A percentile compares a stretch with the other conserved stretches of the same genome.
phyloP scores from a whole-genome alignment of 2,888 invertebrate genomes.

The Eupithecia exiguata region DNA sequence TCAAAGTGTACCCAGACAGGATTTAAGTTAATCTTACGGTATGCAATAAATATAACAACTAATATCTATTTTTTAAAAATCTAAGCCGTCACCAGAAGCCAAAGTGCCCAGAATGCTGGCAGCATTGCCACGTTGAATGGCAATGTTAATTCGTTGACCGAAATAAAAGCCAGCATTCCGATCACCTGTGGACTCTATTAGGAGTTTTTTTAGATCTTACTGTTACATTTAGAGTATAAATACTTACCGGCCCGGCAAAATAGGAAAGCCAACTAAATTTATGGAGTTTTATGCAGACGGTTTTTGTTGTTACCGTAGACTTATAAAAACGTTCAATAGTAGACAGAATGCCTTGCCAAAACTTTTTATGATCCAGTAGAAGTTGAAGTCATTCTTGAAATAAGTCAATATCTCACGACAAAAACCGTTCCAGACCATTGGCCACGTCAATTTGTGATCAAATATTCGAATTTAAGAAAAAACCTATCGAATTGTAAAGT shows the following conservation, averaged over 20 bases:
- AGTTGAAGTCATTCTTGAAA: not conserved
- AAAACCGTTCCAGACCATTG: conserved; percentile 27
- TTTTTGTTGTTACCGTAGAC: not conserved
- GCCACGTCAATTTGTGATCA: conserved; percentile 28
- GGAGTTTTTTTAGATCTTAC: too few species aligned
- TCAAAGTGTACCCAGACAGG: conserved; percentile 11
- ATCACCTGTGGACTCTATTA: too few species aligned
- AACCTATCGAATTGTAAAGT: conserved; percentile 20
- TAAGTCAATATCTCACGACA: conserved; percentile 9
- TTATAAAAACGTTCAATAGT: not conserved
- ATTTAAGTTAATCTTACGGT: not conserved
- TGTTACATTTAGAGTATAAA: too few species aligned
- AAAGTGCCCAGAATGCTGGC: too few species aligned
- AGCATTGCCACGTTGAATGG: too few species aligned
- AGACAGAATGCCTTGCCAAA: not conserved
- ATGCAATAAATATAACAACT: too few species aligned
- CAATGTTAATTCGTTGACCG: too few species aligned
- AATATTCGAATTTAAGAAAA: conserved; percentile 29
- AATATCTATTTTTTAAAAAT: too few species aligned
- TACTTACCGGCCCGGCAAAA: not conserved
- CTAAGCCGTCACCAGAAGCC: too few species aligned
- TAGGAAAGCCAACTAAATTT: not conserved
- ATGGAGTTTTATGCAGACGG: not conserved
- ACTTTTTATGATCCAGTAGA: not conserved
- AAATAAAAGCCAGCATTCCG: too few species aligned